Base-by-base conservation (phyloP, 2,113 vertebrate genomes). In the Oncorhynchus kisutch region DNA sequence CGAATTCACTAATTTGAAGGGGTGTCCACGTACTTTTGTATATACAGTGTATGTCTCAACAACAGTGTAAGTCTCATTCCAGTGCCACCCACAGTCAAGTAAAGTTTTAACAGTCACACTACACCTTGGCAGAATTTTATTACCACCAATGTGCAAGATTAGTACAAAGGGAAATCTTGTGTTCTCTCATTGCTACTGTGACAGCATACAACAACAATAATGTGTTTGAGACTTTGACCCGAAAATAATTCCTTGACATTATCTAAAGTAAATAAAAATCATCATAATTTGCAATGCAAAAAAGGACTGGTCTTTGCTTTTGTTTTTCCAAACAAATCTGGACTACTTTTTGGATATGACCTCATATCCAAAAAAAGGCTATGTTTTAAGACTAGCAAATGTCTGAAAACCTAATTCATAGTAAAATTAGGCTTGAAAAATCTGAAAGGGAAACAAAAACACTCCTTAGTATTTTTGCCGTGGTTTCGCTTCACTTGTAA, bases 251-350 rank as follows among this genome's bases (percentile, higher is more conserved):
- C 85, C 84, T 87, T 88, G 34, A 71, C 78, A 84, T 70, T 48
- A 83, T 72, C 20, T 60, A 74, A 74, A 71, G 80, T 71, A 18
- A 81, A 83, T 75, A 81, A 78, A 83, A 72, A 72, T 13, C 60
- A 84, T 74, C 34, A 9, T 66, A 75, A 91, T 85, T 92, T 94
- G 91, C 86, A 90, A 89, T 92, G 91, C 91, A 92, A 93, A 93
- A 68, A 49, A 4, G n/a, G 48, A 79, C 78, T 77, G 82, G 54
- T 77, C 79, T 81, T 68, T 11, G n/a, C 78, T 68, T 83, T 68
- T 73, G 22, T 6, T 80, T 9, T 34, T 74, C 24, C 57, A 76
- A 87, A 91, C 87, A 91, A 90, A 89, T 88, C 0, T 64, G 78
- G 84, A 77, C 81, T 79, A 81, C 85, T 90, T 87, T 86, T n/a